Conservation (phyloP, 2,888 invertebrate genomes). For the Chrysina gloriosa region DNA sequence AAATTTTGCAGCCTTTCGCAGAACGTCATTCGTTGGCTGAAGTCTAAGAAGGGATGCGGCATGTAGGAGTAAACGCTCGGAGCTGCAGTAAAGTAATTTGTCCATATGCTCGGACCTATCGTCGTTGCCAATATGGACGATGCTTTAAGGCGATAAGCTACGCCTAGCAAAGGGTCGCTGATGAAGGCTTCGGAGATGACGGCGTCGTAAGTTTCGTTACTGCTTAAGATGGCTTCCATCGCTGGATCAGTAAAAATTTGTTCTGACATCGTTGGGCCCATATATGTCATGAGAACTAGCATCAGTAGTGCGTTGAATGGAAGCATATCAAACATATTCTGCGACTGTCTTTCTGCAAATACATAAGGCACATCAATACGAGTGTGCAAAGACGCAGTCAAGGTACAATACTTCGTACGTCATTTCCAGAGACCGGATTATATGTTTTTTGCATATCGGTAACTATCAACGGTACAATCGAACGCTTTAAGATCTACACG, state of each 20-base stretch:
- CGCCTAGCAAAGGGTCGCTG: slow-evolving; percentile 64
- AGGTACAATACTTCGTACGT: too few relatives aligned
- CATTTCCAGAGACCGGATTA: too few relatives aligned
- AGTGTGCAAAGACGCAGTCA: too few relatives aligned
- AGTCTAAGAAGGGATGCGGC: slow-evolving; percentile 63
- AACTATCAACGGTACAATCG: too few relatives aligned
- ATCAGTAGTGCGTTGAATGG: not conserved
- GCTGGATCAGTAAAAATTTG: slow-evolving; percentile 14
- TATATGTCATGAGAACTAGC: not conserved
- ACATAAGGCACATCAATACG: too few relatives aligned
- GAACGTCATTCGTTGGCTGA: slow-evolving; percentile 65
- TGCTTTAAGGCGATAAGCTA: slow-evolving; percentile 57
- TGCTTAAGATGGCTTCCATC: slow-evolving; percentile 54
- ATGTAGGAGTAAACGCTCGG: slow-evolving; percentile 66
- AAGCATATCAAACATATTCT: slow-evolving; percentile 19
- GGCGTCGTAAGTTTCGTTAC: slow-evolving; percentile 59
- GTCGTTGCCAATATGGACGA: slow-evolving; percentile 60
- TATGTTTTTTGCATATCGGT: too few relatives aligned
- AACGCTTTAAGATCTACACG: too few relatives aligned
- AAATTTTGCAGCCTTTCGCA: slow-evolving; percentile 68
- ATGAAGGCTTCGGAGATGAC: slow-evolving; percentile 64
- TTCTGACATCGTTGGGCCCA: slow-evolving; percentile 6
- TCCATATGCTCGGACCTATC: slow-evolving; percentile 61
- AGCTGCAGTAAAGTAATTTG: slow-evolving; percentile 65
- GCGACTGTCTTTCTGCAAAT: slow-evolving; percentile 3